Base-by-base conservation (phyloP, 2,888 invertebrate species). In the Lordiphosa andalusiaca region DNA sequence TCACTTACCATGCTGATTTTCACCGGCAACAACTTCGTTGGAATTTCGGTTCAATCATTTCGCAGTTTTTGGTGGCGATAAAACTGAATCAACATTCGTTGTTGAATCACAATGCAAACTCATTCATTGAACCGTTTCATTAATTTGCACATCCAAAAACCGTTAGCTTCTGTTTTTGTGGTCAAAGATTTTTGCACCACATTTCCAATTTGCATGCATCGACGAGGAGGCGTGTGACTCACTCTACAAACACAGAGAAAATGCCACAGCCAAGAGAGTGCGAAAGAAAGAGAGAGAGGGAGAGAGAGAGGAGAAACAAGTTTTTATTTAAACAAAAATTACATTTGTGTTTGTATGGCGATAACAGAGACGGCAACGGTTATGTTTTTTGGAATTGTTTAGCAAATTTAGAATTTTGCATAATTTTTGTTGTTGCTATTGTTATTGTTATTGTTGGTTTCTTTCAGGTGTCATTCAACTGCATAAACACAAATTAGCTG, bases 21-120 rank as follows among this genome's bases (percentile, higher is more conserved):
- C 36, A 44, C 42, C 40, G 23, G 21, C 59, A 1, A 1, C 16
- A 56, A 72, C 71, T 76, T 76, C 77, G 76, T 83, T 60, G 9
- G 71, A 70, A 80, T 70, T 78, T 68, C 21, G 10, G 37, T 50
- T 35, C 42, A 49, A 63, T 77, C 48, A 54, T 37, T 53, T 52
- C 49, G 52, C 72, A 46, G 44, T 40, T 42, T 42, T 40, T 4
- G 42, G 23, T 39, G 38, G 19, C 44, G 55, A 64, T 80, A 58
- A 80, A 78, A 60, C 54, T 58, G 36, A 64, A 55, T 67, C 83
- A 76, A 76, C 84, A 83, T 69, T 71, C 77, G 81, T 46, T 35
- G 40, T 33, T 16, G 44, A 21, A 7, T 36, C 38, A 37, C 49
- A 16, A 10, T 13, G 36, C 36, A 64, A 49, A 64, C 12, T 62